A percentile compares a stretch with the other conserved stretches of the same genome.
Evolutionary conservation across 2,797 vertebrate genomes (phyloP).

Genomic region (Falco naumanni): DNA sequence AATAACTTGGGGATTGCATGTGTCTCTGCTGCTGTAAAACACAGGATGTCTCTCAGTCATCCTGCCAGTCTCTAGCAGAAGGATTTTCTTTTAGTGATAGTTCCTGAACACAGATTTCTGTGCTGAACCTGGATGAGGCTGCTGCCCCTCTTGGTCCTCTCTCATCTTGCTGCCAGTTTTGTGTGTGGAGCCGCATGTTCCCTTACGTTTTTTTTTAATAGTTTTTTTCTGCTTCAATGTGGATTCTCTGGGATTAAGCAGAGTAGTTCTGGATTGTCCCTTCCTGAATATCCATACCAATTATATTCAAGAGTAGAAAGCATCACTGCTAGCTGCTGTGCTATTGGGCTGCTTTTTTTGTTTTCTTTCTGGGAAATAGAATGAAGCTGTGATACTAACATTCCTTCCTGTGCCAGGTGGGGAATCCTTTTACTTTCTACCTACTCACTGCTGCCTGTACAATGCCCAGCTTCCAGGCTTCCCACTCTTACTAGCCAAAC

Average conservation of each 20-base stretch:
- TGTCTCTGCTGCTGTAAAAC: background rate
- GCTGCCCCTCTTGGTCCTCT: background rate
- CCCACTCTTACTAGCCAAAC: background rate
- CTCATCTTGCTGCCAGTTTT: background rate
- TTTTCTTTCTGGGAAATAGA: background rate
- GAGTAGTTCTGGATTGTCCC: background rate
- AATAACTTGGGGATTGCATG: background rate
- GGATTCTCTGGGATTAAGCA: background rate
- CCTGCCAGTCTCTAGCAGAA: background rate
- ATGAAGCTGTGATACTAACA: background rate
- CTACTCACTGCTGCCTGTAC: background rate
- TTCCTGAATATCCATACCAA: background rate
- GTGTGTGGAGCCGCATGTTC: fast-evolving
- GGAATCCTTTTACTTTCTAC: background rate
- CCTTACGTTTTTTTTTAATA: background rate
- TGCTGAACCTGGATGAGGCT: background rate
- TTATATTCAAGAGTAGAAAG: background rate
- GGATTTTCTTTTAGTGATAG: background rate
- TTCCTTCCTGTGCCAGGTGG: background rate
- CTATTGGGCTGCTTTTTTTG: background rate
- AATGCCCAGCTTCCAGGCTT: background rate
- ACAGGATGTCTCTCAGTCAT: background rate
- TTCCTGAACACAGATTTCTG: background rate
- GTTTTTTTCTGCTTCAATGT: background rate
- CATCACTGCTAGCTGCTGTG: background rate